Base-by-base conservation (phyloP, 1,140 invertebrate genomes). In the Trichonephila clavata region DNA sequence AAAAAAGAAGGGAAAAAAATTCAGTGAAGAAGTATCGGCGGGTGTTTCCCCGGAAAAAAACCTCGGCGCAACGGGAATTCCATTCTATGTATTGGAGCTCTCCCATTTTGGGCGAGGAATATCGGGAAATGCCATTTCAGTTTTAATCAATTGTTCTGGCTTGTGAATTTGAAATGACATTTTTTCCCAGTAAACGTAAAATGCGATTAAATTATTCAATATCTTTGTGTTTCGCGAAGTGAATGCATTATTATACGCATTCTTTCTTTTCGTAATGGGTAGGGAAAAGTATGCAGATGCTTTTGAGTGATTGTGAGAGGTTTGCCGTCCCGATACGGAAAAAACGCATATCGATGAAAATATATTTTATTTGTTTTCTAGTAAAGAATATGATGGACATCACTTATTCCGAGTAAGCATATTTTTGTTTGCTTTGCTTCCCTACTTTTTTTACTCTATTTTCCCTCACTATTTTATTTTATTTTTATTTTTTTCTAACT, bases 191-290 rank as follows among this genome's bases (percentile, higher is more conserved):
- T 92, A 86, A 92, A 92, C 83, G 83, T 86, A 83, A 92, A 92
- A 92, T 84, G 83, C 91, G 83, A 86, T 92, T 92, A 92, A 92
- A 92, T 92, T 92, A 92, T 92, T 92, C 91, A 92, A 92, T 92
- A 92, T 92, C 83, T 84, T 92, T 92, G 91, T 92, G 91, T 92
- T 92, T 92, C 63, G 61, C 63, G 81, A 92, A 92, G 91, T 92
- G 91, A 86, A 92, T 86, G 83, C 83, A 92, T 90, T 90, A 90
- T 90, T 90, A 90, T 90, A 80, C 50, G 83, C 83, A 92, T 92
- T 92, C 80, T 86, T 84, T 68, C 77, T 86, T 59, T 86, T n/a
- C 81, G 91, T 92, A 92, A 92, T 92, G 91, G 90, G 90, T 18
- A 24, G 81, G 83, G 63, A 92, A 92, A 92, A 92, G 32, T 88